Conservation (phyloP, 2,113 vertebrate genomes). For the Tetrax tetrax region DNA sequence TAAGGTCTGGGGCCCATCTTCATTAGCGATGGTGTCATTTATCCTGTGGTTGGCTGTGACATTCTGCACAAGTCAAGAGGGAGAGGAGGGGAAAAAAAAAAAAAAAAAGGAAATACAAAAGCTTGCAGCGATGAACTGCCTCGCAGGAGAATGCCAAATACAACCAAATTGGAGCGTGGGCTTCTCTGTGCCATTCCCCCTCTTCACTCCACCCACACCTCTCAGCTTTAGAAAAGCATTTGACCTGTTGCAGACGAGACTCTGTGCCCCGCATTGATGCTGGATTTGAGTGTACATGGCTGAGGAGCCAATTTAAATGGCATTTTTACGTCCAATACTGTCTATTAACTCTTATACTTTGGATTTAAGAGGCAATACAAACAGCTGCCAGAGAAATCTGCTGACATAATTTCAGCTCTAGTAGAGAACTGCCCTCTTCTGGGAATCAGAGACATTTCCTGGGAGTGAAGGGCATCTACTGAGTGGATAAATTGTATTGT, state of each 20-base stretch:
- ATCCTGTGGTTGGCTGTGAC: conserved; percentile 96
- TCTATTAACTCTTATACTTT: not conserved
- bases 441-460: not conserved
- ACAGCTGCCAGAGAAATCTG: not conserved
- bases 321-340: not conserved
- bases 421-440: not conserved
- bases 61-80: conserved; percentile 76
- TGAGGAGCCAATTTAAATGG: not conserved
- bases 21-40: conserved; percentile 88
- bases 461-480: not conserved
- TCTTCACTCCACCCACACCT: not conserved
- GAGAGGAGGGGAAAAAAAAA: not conserved
- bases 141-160: not conserved
- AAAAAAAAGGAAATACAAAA: not conserved
- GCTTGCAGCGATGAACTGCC: not conserved
- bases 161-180: not conserved
- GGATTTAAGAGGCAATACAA: not conserved
- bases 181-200: not conserved
- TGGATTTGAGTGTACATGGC: accelerated
- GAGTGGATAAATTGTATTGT: not conserved
- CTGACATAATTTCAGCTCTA: not conserved
- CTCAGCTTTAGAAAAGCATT: not conserved
- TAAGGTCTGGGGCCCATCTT: conserved; percentile 89
- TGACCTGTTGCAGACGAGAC: not conserved
- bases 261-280: not conserved